Base-by-base conservation (phyloP, 2,797 vertebrate genomes). In the Coreius guichenoti region DNA sequence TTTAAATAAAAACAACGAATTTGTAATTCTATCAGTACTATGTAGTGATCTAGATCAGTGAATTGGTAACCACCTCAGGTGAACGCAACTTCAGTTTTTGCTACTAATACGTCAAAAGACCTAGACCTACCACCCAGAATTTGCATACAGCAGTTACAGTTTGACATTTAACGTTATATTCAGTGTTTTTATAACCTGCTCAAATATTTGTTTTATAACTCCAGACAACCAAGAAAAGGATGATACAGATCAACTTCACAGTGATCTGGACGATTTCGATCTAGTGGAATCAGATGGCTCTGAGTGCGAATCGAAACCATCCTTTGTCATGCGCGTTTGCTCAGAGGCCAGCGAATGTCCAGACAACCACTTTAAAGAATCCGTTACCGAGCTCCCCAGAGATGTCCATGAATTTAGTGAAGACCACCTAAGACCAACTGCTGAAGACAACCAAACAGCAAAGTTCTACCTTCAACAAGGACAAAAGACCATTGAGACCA, bases 191-290 rank as follows among this genome's bases (percentile, higher is more conserved):
- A 31, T 68, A 80, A 29, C 63, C 23, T 65, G 43, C 33, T 47
- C 43, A 33, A 26, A 51, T 21, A 21, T 31, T 21, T 82, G 36
- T 73, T 77, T 85, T 31, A 14, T 86, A 26, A 63, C 91, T 93
- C 67, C 93, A 97, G 98, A 96, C 68, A 92, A 88, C 82, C 77
- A 77, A 54, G 87, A 91, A 87, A 94, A 93, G 84, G 94, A 94
- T 3, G 95, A 96, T 87, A 93, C 95, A 80, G 96, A 97, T 43
- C 93, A 96, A 61, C 96, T 94, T 83, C 94, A 97, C 87, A 98
- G 97, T 67, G 97, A 99, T 89, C 91, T 98, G 77, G 98, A 99
- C 54, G 98, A 99, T 89, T 97, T 98, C 0, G 97, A 97, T 90
- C 92, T 97, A 26, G 95, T 97, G 23, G 97, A 98, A 86, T 96